Percentiles rank a stretch among this genome's conserved stretches.
Evolutionary conservation across 2,113 vertebrate genomes (phyloP).

Genomic region (Malurus melanocephalus): DNA sequence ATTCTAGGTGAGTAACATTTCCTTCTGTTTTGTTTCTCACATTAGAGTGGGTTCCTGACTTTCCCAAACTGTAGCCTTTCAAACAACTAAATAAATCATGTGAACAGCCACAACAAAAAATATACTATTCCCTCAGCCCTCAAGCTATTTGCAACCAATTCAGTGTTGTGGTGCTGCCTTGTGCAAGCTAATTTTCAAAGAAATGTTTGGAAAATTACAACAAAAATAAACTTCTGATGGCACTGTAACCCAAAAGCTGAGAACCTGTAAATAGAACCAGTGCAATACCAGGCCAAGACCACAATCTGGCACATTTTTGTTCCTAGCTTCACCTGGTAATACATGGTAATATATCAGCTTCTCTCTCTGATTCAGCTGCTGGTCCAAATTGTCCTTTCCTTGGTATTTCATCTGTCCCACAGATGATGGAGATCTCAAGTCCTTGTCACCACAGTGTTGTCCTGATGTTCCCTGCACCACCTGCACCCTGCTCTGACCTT

Average conservation of each 20-base stretch:
- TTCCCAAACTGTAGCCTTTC: background rate
- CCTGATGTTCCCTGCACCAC: background rate
- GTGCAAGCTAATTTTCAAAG: background rate
- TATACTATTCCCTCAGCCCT: background rate
- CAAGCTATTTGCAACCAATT: background rate
- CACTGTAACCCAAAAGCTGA: background rate
- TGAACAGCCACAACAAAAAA: background rate
- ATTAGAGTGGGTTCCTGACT: background rate
- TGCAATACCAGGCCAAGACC: background rate
- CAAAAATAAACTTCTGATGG: background rate
- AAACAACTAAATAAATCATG: background rate
- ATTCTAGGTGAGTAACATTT: background rate
- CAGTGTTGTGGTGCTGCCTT: background rate
- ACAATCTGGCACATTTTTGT: background rate
- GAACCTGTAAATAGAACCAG: background rate
- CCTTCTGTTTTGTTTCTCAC: background rate
- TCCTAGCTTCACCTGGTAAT: background rate
- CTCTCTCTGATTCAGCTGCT: background rate
- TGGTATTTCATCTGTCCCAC: background rate
- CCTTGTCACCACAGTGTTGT: background rate
- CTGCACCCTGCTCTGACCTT: background rate
- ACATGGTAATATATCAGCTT: background rate
- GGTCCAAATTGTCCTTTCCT: background rate
- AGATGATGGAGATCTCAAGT: background rate
- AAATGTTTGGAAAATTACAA: slow-evolving; percentile 10